Evolutionary conservation across 1,140 invertebrate species (phyloP).

Genomic region (Helicoverpa zea): DNA sequence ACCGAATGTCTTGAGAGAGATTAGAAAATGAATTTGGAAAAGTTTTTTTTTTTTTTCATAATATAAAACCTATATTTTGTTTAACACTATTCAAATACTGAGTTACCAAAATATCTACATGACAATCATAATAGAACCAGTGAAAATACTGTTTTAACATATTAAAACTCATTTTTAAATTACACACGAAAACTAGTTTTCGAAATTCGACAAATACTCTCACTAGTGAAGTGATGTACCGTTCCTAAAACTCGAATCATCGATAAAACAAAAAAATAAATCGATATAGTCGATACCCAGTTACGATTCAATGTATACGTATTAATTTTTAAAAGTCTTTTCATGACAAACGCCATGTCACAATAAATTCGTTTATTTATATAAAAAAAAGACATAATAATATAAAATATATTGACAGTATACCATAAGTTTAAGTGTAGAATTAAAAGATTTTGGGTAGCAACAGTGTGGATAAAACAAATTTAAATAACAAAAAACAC

Average conservation of each 20-base stretch:
- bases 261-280: conserved; percentile 12
- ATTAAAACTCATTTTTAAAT: background rate
- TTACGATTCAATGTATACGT: conserved; percentile 51
- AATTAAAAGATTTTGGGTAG: conserved; percentile 1
- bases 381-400: conserved; percentile 69
- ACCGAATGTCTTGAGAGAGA: no score
- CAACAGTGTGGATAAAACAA: conserved; percentile 16
- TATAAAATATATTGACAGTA: conserved; percentile 69
- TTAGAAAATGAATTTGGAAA: no score
- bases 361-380: conserved; percentile 53
- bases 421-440: conserved; percentile 70
- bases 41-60: no score
- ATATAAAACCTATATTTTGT: no score
- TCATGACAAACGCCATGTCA: conserved; percentile 56
- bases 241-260: conserved; percentile 12
- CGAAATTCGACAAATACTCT: background rate
- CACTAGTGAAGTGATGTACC: conserved; percentile 1
- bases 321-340: conserved; percentile 51
- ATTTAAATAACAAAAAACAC: no score
- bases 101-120: no score
- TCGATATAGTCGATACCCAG: conserved; percentile 43
- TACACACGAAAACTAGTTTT: conserved; percentile 8
- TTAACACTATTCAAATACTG: no score
- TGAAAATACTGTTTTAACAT: no score
- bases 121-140: no score